Conservation (phyloP, 2,113 vertebrate species). For the Ellobius talpinus region DNA sequence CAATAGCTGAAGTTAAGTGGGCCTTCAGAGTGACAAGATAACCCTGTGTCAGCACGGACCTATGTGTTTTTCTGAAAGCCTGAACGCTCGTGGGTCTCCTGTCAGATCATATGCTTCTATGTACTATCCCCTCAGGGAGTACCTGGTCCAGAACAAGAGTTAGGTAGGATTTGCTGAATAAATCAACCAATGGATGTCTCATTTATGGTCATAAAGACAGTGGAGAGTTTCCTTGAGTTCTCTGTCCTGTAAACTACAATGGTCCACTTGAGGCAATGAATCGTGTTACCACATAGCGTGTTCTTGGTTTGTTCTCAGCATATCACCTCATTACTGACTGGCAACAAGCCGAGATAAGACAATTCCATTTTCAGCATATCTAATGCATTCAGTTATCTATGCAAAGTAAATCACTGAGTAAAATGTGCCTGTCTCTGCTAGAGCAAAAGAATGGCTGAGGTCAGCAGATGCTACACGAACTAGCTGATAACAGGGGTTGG, state of each 20-base stretch:
- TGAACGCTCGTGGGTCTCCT: neutral
- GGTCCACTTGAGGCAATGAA: neutral
- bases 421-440: neutral
- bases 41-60: neutral
- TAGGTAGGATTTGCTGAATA: neutral
- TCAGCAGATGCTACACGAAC: constrained; percentile 2
- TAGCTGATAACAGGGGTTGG: neutral
- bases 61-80: neutral
- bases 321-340: neutral
- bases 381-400: neutral
- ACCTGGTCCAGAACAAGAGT: neutral
- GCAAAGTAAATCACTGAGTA: neutral
- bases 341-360: neutral
- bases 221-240: neutral
- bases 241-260: neutral
- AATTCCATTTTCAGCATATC: neutral
- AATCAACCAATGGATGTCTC: neutral
- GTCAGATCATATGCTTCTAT: too few species aligned
- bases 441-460: neutral
- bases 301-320: neutral
- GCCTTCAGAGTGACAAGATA: neutral
- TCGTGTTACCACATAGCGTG: neutral
- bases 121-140: too few species aligned
- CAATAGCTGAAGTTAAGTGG: neutral
- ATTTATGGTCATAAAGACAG: neutral